Evolutionary conservation across 2,888 invertebrate genomes (phyloP).

Genomic region (Strigamia crassipes): DNA sequence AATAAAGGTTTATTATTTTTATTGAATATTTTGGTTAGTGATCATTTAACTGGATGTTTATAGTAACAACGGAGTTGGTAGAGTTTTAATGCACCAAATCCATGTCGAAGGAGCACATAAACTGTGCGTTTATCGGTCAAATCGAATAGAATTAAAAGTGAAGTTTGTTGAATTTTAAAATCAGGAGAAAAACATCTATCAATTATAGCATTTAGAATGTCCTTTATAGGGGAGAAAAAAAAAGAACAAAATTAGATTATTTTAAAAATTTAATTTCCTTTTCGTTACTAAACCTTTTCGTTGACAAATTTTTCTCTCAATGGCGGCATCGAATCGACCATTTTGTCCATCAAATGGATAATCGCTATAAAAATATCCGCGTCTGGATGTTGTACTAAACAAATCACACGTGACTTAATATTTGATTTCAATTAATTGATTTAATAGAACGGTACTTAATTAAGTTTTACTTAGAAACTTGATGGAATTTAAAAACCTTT

Average conservation of each 20-base stretch:
- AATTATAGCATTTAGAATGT: constrained; percentile 6
- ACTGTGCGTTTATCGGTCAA: constrained; percentile 5
- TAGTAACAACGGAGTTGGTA: not conserved
- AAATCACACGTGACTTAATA: not conserved
- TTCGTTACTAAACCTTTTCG: not conserved
- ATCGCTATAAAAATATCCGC: not conserved
- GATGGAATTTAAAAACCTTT: not conserved
- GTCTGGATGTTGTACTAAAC: not conserved
- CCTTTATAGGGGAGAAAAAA: not conserved
- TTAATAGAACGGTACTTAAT: too few relatives aligned
- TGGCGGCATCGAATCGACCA: not conserved
- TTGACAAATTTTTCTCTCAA: constrained; percentile 12
- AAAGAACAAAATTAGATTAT: not conserved
- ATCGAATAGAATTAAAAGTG: constrained; percentile 16
- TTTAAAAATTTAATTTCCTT: not conserved
- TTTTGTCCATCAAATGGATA: not conserved
- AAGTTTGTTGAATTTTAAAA: not conserved
- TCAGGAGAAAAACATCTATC: constrained; percentile 22
- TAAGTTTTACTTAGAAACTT: constrained; percentile 1
- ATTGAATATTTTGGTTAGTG: not conserved
- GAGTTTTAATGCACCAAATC: constrained; percentile 25
- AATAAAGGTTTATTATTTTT: not conserved
- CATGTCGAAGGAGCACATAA: not conserved
- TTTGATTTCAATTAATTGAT: not conserved
- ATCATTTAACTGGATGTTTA: not conserved